Evolutionary conservation across 35 echinoderm and acorn worm species (phyloP).

Genomic region (Patiria miniata): DNA sequence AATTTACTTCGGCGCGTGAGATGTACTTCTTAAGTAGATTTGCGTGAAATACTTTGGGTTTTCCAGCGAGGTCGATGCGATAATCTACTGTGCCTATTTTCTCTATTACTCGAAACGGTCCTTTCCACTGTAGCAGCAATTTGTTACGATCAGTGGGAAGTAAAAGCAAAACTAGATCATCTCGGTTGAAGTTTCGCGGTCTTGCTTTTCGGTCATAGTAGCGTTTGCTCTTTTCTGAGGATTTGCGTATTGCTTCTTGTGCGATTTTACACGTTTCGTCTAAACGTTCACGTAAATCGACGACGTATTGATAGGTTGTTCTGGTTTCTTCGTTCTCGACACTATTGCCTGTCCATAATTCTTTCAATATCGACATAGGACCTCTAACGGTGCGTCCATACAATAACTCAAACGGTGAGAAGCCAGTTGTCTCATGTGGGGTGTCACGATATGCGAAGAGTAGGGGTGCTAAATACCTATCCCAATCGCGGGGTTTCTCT

Average conservation of each 20-base stretch:
- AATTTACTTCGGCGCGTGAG: neutral
- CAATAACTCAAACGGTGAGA: conserved; percentile 67
- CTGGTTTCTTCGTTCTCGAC: conserved; percentile 40
- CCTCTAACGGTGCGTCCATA: conserved; percentile 64
- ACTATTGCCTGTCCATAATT: conserved; percentile 78
- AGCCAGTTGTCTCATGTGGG: conserved; percentile 50
- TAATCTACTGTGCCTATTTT: neutral
- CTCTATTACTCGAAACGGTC: conserved; percentile 26
- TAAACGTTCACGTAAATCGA: conserved; percentile 13
- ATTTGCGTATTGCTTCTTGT: conserved; percentile 26
- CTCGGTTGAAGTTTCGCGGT: conserved; percentile 35
- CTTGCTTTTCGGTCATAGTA: conserved; percentile 44
- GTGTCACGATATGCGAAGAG: conserved; percentile 54
- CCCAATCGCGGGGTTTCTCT: conserved; percentile 63
- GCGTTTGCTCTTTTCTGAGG: conserved; percentile 17
- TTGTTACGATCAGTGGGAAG: conserved; percentile 59
- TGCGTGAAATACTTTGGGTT: too few species aligned
- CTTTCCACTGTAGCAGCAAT: too few species aligned
- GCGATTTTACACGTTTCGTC: conserved; percentile 46
- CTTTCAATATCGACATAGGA: conserved; percentile 57
- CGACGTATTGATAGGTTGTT: conserved; percentile 37
- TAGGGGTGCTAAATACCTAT: conserved; percentile 63
- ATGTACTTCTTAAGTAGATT: neutral
- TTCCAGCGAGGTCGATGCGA: neutral
- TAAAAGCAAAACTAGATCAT: conserved; percentile 60